Conservation (phyloP, 2,797 vertebrate genomes). For the Chelidonichthys spinosus region DNA sequence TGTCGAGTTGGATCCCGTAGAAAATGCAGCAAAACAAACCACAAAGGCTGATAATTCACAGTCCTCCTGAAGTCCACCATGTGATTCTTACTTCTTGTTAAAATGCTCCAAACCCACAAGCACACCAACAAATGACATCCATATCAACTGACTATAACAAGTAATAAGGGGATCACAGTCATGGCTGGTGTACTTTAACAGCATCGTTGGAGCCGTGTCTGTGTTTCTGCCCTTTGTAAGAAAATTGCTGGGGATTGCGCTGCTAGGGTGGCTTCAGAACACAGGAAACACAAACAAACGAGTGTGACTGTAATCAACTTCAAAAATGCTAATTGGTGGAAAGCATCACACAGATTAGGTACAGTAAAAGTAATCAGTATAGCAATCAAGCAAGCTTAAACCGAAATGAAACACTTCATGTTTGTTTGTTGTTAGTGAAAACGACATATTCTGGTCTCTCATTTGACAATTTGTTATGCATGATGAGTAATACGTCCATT, state of each 20-base stretch:
- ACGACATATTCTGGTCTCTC: constrained; percentile 17
- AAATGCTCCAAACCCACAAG: neutral
- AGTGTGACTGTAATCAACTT: constrained; percentile 52
- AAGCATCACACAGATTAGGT: constrained; percentile 28
- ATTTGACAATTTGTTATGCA: constrained; percentile 18
- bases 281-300: constrained; percentile 42
- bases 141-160: constrained; percentile 1
- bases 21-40: constrained; percentile 6
- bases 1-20: neutral
- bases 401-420: constrained; percentile 44
- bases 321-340: constrained; percentile 37
- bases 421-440: constrained; percentile 3
- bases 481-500: neutral
- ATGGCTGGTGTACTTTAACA: constrained; percentile 18
- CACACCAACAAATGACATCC: constrained; percentile 11
- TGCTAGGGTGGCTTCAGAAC: constrained; percentile 13
- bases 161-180: constrained; percentile 9
- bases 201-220: constrained; percentile 7
- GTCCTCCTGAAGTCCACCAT: neutral
- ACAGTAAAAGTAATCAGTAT: constrained; percentile 57
- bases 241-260: constrained; percentile 25
- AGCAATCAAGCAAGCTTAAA: constrained; percentile 54
- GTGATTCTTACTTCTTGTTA: neutral
- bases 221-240: constrained; percentile 18
- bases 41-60: neutral